A percentile compares a stretch with the other conserved stretches of the same genome.
Evolutionary conservation across 2,888 invertebrate genomes (phyloP).

Genomic region (Drosophila neotestacea): DNA sequence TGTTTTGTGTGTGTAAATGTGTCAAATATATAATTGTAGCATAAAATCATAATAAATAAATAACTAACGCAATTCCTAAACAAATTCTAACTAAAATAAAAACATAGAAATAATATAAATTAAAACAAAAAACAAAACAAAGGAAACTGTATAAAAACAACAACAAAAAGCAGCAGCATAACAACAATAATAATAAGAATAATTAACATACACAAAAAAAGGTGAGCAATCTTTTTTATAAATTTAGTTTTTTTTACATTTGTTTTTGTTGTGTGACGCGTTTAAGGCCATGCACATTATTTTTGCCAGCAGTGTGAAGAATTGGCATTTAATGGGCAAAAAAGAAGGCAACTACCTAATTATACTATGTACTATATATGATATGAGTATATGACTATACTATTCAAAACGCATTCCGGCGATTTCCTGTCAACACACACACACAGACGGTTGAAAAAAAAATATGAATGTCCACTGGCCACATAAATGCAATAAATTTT

Average conservation of each 20-base stretch:
- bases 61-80: conserved; percentile 71
- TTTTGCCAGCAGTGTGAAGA: conserved; percentile 42
- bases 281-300: conserved; percentile 28
- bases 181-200: conserved; percentile 14
- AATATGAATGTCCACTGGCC: conserved; percentile 60
- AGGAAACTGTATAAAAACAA: conserved; percentile 4
- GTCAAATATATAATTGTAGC: conserved; percentile 41
- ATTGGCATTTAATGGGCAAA: conserved; percentile 38
- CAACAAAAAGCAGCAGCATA: conserved; percentile 11
- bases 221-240: conserved; percentile 33
- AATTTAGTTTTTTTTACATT: not conserved
- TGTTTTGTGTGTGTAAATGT: conserved; percentile 46
- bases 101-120: conserved; percentile 1
- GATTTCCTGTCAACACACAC: conserved; percentile 68
- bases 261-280: conserved; percentile 15
- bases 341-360: conserved; percentile 45
- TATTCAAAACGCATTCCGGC: conserved; percentile 64
- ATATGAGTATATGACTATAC: conserved; percentile 47
- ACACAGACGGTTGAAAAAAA: conserved; percentile 38
- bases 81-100: conserved; percentile 56
- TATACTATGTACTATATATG: conserved; percentile 28
- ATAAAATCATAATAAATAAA: conserved; percentile 35
- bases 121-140: conserved; percentile 12
- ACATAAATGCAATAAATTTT: conserved; percentile 76
- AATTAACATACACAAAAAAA: conserved; percentile 18